phyloP scores from a whole-genome alignment of 2,888 invertebrate genomes.

The Eledona agricola region DNA sequence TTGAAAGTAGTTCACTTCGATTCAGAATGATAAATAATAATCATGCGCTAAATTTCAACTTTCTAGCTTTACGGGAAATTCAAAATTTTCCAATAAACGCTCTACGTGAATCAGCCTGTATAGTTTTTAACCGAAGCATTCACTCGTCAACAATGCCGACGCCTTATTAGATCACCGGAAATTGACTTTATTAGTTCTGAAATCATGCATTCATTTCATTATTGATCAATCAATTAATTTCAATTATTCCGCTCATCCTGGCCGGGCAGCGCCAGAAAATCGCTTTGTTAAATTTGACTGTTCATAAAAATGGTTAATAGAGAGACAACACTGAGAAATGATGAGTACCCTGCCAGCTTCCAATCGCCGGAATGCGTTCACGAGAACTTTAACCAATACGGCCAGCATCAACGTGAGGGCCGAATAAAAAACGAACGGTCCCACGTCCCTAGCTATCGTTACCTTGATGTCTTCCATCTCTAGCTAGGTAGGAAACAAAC shows the following conservation, averaged over 20 bases:
- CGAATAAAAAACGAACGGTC: slow-evolving; percentile 55
- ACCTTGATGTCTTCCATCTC: slow-evolving; percentile 57
- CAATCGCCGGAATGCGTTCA: slow-evolving; percentile 54
- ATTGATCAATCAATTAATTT: neutral
- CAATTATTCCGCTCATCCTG: neutral
- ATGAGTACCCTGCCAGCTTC: slow-evolving; percentile 53
- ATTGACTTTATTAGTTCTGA: slow-evolving; percentile 18
- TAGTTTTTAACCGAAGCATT: no score
- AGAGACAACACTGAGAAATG: slow-evolving; percentile 40
- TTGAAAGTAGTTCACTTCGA: no score
- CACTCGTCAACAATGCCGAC: no score
- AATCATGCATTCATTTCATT: slow-evolving; percentile 1
- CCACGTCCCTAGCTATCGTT: slow-evolving; percentile 54
- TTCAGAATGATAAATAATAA: no score
- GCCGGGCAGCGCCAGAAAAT: no score
- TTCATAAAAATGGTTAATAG: no score
- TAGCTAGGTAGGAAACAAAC: slow-evolving; percentile 18
- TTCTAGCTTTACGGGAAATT: no score
- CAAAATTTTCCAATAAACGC: no score
- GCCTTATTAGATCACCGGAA: slow-evolving; percentile 18
- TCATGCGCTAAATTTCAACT: no score
- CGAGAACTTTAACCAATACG: slow-evolving; percentile 57
- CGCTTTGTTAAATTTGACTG: no score
- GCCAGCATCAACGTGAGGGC: slow-evolving; percentile 57
- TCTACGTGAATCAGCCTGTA: no score